Evolutionary conservation across 2,888 invertebrate genomes (phyloP), one percentile per base, ranked within the genome.

Genomic region (Listrodromus nycthemerus): DNA sequence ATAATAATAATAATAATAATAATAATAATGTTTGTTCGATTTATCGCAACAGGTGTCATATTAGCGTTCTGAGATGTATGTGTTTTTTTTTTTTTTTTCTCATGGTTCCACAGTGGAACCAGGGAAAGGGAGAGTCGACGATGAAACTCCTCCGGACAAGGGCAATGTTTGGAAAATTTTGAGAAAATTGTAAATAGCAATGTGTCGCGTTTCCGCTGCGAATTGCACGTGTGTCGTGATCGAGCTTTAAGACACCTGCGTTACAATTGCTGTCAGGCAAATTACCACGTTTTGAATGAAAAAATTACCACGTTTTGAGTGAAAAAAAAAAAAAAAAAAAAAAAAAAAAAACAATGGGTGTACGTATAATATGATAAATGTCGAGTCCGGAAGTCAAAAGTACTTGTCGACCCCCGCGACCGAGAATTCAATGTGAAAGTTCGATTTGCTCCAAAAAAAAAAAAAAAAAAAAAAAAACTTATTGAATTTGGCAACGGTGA

Each of bases 11-110:
- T n/a, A n/a, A n/a, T n/a, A n/a, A n/a, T n/a, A n/a, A n/a, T n/a
- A n/a, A 30, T 30, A 30, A 30, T 8, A 75, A 75, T 65, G 70
- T 65, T 66, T 66, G 76, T 66, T 78, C 52, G 41, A 70, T 83
- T 55, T 65, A 63, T 73, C 58, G 71, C 69, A 70, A 3, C 78
- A 65, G 73, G 71, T 80, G 80, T 78, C 74, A 83, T 76, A 77
- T 50, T 70, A 78, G 69, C 73, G 74, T 74, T 55, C 48, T 80
- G 61, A 27, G 61, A 66, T 52, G 33, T 37, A 19, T 30, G 10
- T 77, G 65, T 61, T 27, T 24, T 50, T 55, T 30, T 69, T 30
- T 50, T 30, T 50, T 33, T 33, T 33, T 33, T 33, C 33, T 33
- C 8, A 8, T 41, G 58, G 58, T 71, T 71, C 71, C 24, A 13